These are phyloP conservation scores for Sebastes reedi DNA, from an alignment of 2,797 vertebrate genomes.

Conservation along the genomic window DNA sequence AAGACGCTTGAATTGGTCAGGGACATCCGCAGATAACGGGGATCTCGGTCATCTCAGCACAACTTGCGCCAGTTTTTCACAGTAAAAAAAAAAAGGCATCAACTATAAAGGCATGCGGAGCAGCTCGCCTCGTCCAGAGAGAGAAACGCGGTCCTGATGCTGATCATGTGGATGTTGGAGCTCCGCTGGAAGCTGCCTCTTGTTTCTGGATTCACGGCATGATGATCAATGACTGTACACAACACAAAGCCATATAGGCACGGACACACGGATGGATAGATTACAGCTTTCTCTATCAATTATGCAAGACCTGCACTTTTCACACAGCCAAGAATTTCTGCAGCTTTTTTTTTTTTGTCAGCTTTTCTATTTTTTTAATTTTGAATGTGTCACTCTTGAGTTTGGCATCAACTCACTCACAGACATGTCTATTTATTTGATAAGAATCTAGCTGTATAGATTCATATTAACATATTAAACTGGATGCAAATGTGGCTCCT, in stretches of 20 bases:
- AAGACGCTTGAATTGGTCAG: constrained; percentile 84
- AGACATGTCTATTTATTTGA: background rate
- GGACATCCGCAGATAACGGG: constrained; percentile 77
- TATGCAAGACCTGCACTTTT: constrained; percentile 76
- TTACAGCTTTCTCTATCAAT: constrained; percentile 72
- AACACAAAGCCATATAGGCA: constrained; percentile 47
- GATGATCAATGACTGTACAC: constrained; percentile 70
- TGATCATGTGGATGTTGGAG: constrained; percentile 2
- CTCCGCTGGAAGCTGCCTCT: constrained; percentile 33
- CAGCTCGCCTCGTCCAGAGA: constrained; percentile 29
- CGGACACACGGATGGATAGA: constrained; percentile 64
- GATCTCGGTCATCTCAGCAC: constrained; percentile 47
- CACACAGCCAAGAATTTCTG: constrained; percentile 43
- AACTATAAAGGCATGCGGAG: background rate
- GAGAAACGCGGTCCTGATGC: background rate
- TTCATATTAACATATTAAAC: background rate
- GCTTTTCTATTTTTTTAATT: constrained; percentile 46
- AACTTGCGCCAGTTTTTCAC: constrained; percentile 41
- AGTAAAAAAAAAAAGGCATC: background rate
- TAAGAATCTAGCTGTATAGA: fast-evolving
- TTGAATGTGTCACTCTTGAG: background rate
- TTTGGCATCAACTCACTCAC: background rate
- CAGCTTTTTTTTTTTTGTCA: constrained; percentile 19
- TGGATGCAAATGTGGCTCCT: background rate
- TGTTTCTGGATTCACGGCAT: constrained; percentile 56